Evolutionary conservation across 2,113 vertebrate genomes (phyloP).

Genomic region (Mobula hypostoma): DNA sequence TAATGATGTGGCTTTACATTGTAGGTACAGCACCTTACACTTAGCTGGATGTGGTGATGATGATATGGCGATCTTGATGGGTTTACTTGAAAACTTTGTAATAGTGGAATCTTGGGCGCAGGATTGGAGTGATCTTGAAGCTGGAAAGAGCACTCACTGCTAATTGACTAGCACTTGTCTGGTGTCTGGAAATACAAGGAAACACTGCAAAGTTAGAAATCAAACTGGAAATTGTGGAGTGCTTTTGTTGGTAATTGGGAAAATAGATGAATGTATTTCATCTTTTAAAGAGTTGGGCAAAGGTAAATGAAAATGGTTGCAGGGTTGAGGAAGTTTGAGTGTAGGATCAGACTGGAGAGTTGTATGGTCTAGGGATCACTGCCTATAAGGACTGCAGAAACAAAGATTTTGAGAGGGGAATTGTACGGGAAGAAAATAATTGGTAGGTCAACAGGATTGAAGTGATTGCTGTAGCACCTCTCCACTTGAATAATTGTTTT

Average conservation of each 20-base stretch:
- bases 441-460: too few relatives aligned
- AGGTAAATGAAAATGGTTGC: background rate
- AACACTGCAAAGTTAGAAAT: background rate
- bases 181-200: too few relatives aligned
- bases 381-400: too few relatives aligned
- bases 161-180: background rate
- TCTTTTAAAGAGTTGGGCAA: background rate
- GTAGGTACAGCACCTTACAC: too few relatives aligned
- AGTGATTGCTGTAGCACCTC: too few relatives aligned
- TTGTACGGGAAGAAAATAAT: too few relatives aligned
- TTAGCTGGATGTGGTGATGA: too few relatives aligned
- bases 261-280: background rate
- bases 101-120: background rate
- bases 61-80: background rate
- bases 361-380: too few relatives aligned
- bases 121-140: background rate
- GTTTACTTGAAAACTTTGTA: background rate
- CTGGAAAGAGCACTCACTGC: background rate
- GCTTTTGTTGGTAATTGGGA: background rate
- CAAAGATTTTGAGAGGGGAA: too few relatives aligned
- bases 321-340: background rate
- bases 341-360: background rate
- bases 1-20: too few relatives aligned
- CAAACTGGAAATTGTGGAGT: background rate
- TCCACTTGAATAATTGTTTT: too few relatives aligned